These are phyloP conservation scores for Gambelia wislizenii DNA, from an alignment of 2,797 vertebrate genomes.

Conservation along the genomic window DNA sequence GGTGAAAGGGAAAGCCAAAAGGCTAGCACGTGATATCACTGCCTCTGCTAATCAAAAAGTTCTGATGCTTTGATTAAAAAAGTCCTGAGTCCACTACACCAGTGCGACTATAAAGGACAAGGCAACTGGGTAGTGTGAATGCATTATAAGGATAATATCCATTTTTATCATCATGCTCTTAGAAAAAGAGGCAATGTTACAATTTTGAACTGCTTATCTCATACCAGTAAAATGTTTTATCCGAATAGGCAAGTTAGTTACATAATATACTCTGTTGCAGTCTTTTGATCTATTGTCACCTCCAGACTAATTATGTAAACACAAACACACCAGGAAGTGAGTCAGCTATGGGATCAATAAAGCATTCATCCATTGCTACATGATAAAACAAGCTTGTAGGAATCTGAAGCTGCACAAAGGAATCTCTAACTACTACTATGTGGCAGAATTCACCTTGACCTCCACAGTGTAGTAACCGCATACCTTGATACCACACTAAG, in stretches of 20 bases:
- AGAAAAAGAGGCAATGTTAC: conserved; percentile 10
- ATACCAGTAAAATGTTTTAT: conserved; percentile 23
- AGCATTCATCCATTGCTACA: background rate
- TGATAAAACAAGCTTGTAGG: background rate
- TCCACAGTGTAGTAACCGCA: background rate
- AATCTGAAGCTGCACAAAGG: background rate
- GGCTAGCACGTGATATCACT: background rate
- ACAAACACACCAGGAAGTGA: conserved; percentile 27
- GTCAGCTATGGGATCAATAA: conserved; percentile 31
- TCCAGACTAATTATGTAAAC: conserved; percentile 53
- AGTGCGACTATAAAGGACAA: background rate
- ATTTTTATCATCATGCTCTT: background rate
- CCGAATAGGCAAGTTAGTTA: conserved; percentile 27
- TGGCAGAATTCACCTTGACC: background rate
- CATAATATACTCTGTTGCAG: conserved; percentile 36
- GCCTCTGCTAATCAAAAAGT: background rate
- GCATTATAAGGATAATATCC: background rate
- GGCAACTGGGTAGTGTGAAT: background rate
- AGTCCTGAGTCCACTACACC: background rate
- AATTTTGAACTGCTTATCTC: conserved; percentile 28
- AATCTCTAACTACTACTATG: background rate
- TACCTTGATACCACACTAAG: background rate
- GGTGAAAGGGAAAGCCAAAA: background rate
- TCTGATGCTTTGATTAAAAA: background rate
- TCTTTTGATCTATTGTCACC: conserved; percentile 30